These are phyloP conservation scores for Mirounga angustirostris DNA, from an alignment of 2,113 vertebrate species.

Conservation along the genomic window DNA sequence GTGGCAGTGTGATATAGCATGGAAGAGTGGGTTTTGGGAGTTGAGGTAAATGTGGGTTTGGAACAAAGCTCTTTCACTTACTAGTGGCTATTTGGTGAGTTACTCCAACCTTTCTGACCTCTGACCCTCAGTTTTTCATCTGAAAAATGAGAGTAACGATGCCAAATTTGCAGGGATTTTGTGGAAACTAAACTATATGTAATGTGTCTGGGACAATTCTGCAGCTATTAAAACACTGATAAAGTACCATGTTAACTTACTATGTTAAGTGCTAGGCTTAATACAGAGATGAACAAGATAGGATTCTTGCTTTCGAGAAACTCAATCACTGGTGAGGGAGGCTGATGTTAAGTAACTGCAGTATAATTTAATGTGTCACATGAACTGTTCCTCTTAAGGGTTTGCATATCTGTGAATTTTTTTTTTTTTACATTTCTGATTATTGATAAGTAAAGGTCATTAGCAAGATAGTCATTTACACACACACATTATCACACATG, in stretches of 20 bases:
- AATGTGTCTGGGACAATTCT: neutral
- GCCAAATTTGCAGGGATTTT: conserved; percentile 21
- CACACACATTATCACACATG: neutral
- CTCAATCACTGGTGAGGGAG: neutral
- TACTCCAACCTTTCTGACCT: conserved; percentile 25
- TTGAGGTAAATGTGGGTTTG: neutral
- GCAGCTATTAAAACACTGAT: neutral
- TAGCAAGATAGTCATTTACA: neutral
- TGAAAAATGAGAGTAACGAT: neutral
- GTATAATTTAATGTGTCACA: neutral
- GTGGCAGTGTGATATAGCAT: neutral
- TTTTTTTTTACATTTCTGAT: neutral
- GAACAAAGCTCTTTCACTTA: neutral
- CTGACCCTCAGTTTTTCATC: neutral
- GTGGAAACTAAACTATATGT: neutral
- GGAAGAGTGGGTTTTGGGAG: neutral
- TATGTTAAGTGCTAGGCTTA: neutral
- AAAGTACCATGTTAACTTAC: neutral
- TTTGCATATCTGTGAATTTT: neutral
- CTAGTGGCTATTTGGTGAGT: neutral
- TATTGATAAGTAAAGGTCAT: conserved; percentile 12
- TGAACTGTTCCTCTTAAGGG: neutral
- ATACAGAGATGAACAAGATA: neutral
- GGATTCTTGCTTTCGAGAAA: neutral
- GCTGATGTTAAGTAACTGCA: neutral